Evolutionary conservation across 64 coral and sea anemone genomes (phyloP), one percentile per base, ranked within the genome.

Genomic region (Actinia equina): DNA sequence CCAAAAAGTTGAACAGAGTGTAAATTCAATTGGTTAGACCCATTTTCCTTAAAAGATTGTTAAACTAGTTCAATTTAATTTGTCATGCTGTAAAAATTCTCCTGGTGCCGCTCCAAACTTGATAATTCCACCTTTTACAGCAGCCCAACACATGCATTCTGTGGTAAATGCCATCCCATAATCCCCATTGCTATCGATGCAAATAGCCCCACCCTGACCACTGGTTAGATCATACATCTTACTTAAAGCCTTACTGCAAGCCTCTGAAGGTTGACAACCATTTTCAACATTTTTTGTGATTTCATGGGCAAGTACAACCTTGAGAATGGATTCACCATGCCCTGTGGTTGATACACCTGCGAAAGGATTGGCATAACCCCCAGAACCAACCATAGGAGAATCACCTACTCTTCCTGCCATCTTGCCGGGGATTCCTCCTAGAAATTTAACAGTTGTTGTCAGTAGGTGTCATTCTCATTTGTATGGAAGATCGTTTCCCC

Each of bases 321-420:
- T 95, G 87, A 99, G 94, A 65, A 99, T 93, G 27, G 97, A 90
- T 83, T 99, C 97, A 15, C 97, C 97, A 84, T 99, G 82, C 12
- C 97, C 97, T 12, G 97, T 93, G 27, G 97, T 86, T 10, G 93
- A 95, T 23, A 83, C 93, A 23, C 91, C 97, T 27, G 93, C 97
- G 12, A 65, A 81, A 76, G 87, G 82, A 44, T 95, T 95, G 16
- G 91, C 97, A 89, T 91, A 99, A 45, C 83, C 91, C 57, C 97
- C 97, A 22, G 70, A 93, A n/a, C 97, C 97, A 69, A 91, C 77
- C 79, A 99, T 56, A 51, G 93, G 91, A 19, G 88, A 86, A 62
- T 99, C 97, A 3, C 97, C 97, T n/a, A 99, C 93, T 79, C 97
- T 87, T 16, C 97, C 97, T 25, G 80, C 12, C 97, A 99, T 99